Conservation (phyloP, 2,888 invertebrate species). For the Orthosia gracilis region DNA sequence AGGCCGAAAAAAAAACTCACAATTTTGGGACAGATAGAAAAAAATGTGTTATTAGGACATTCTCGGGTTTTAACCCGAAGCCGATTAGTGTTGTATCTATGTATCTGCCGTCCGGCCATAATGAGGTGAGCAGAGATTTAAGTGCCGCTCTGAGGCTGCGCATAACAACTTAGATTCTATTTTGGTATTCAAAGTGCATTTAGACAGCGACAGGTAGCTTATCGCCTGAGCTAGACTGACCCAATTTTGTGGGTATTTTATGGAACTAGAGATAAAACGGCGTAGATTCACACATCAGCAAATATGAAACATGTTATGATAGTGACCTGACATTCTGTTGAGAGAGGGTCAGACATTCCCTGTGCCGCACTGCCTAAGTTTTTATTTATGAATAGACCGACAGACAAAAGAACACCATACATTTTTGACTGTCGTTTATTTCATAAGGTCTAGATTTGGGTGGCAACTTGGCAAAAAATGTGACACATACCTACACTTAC, state of each 20-base stretch:
- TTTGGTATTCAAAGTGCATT: slow-evolving; percentile 54
- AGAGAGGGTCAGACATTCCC: too few species aligned
- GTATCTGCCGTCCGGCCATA: slow-evolving; percentile 37
- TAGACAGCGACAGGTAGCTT: slow-evolving; percentile 34
- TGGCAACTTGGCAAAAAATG: not conserved
- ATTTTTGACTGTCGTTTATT: not conserved
- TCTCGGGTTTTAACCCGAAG: slow-evolving; percentile 33
- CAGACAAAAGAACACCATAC: not conserved
- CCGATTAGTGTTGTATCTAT: slow-evolving; percentile 47
- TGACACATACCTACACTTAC: too few species aligned
- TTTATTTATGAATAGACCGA: not conserved
- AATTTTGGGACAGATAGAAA: not conserved
- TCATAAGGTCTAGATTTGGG: not conserved
- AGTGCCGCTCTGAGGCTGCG: slow-evolving; percentile 17
- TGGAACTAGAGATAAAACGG: slow-evolving; percentile 14
- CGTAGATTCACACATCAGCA: not conserved
- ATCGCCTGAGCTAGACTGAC: slow-evolving; percentile 38
- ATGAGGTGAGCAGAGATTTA: slow-evolving; percentile 49
- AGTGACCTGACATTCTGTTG: too few species aligned
- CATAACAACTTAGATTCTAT: slow-evolving; percentile 40
- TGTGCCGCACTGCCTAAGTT: too few species aligned
- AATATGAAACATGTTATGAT: not conserved
- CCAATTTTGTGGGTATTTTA: slow-evolving; percentile 28
- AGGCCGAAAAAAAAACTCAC: not conserved
- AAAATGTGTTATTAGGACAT: slow-evolving; percentile 37